Percentiles rank a stretch among this genome's conserved stretches.
Evolutionary conservation across 2,888 invertebrate species (phyloP).

Genomic region (Mycalesis mineus): DNA sequence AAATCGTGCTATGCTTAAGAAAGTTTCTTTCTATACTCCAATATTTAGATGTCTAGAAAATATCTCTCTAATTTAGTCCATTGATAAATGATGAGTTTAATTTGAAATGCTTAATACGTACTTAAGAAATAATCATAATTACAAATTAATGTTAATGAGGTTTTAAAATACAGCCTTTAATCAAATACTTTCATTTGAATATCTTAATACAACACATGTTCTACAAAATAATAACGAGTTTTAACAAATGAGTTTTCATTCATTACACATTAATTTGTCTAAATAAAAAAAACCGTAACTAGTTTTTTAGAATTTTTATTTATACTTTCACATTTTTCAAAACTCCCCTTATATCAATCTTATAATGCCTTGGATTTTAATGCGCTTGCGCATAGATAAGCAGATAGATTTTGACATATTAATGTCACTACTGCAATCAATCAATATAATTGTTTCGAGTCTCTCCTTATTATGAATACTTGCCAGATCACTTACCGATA

Average conservation of each 20-base stretch:
- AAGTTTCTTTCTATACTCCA: neutral
- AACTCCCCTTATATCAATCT: too few species aligned
- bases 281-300: too few species aligned
- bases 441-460: conserved; percentile 8
- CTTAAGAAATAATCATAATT: neutral
- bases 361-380: too few species aligned
- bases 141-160: neutral
- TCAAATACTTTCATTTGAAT: neutral
- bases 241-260: too few species aligned
- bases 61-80: neutral
- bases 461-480: conserved; percentile 1
- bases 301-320: too few species aligned
- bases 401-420: neutral
- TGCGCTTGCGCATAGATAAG: too few species aligned
- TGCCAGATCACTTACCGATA: neutral
- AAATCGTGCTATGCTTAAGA: neutral
- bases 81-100: neutral
- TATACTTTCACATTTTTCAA: too few species aligned
- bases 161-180: neutral
- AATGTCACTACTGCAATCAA: neutral
- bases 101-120: neutral
- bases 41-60: neutral
- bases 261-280: too few species aligned
- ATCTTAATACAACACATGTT: neutral
- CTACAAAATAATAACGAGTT: neutral